These are phyloP conservation scores for Saccopteryx leptura DNA, from an alignment of 2,113 vertebrate genomes.

Conservation along the genomic window DNA sequence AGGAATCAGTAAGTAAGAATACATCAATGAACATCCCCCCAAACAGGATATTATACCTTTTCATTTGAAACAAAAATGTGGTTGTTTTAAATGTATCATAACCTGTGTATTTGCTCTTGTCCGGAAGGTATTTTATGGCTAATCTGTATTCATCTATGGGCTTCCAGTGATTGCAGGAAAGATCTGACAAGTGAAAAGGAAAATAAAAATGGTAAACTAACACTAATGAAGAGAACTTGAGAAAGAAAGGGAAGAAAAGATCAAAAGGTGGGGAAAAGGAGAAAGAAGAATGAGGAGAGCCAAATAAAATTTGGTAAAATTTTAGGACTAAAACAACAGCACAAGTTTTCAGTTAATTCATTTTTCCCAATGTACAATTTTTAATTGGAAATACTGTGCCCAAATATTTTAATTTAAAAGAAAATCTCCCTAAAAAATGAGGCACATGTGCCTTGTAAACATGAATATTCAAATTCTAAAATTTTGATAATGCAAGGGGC, in stretches of 20 bases:
- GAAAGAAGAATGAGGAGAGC: neutral
- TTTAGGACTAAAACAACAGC: slow-evolving; percentile 47
- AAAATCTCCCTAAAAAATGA: slow-evolving; percentile 22
- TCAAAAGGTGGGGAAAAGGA: neutral
- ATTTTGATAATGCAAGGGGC: neutral
- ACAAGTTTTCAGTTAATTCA: neutral
- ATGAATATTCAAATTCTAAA: neutral
- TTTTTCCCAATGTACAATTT: neutral
- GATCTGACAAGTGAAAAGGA: slow-evolving; percentile 34
- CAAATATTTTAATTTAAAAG: neutral
- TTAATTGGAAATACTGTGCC: neutral
- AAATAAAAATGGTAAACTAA: neutral
- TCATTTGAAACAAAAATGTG: slow-evolving; percentile 27
- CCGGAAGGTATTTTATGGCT: neutral
- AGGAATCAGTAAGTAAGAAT: neutral
- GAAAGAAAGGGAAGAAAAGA: slow-evolving; percentile 50
- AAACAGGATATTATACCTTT: slow-evolving; percentile 31
- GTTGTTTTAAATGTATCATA: neutral
- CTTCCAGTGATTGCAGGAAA: slow-evolving; percentile 8
- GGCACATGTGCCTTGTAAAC: neutral
- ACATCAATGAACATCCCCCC: neutral
- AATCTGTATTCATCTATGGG: neutral
- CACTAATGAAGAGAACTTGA: slow-evolving; percentile 8
- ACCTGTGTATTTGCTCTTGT: neutral
- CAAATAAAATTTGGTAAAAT: slow-evolving; percentile 24